phyloP scores from a whole-genome alignment of 2,113 vertebrate genomes.

The Perognathus longimembris region DNA sequence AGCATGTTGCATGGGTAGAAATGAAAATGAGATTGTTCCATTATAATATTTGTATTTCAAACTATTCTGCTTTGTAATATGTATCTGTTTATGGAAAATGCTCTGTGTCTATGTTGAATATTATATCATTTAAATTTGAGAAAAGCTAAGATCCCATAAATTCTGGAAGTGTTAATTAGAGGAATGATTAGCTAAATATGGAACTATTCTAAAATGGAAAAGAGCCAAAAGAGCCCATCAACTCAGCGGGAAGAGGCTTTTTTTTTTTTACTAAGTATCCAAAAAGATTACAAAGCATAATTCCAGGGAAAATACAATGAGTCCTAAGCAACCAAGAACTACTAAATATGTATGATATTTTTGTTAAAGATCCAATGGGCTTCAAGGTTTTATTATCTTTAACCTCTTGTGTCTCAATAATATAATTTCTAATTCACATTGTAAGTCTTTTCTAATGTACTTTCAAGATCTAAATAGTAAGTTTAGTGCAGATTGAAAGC shows the following conservation, averaged over 20 bases:
- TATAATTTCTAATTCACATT: not conserved
- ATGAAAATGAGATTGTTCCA: not conserved
- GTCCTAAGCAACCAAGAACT: not conserved
- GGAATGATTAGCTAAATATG: not conserved
- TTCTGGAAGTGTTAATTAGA: not conserved
- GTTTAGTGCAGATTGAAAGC: not conserved
- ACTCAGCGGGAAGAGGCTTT: not conserved
- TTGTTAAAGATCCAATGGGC: not conserved
- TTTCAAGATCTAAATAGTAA: not conserved
- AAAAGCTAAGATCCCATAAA: not conserved
- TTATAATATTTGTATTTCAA: not conserved
- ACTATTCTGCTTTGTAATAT: not conserved
- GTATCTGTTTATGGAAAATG: not conserved
- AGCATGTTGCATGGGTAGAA: not conserved
- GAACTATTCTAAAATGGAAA: not conserved
- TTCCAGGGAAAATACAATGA: not conserved
- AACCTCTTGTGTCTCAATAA: not conserved
- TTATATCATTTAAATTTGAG: not conserved
- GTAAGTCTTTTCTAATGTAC: not conserved
- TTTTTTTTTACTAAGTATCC: not conserved
- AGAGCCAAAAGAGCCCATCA: not conserved
- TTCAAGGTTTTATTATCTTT: not conserved
- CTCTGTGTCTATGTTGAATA: not conserved
- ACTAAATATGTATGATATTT: not conserved
- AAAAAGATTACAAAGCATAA: not conserved